A percentile compares a stretch with the other conserved stretches of the same genome.
phyloP scores from a whole-genome alignment of 2,888 invertebrate species.

The Pachycephus smyrnensis region DNA sequence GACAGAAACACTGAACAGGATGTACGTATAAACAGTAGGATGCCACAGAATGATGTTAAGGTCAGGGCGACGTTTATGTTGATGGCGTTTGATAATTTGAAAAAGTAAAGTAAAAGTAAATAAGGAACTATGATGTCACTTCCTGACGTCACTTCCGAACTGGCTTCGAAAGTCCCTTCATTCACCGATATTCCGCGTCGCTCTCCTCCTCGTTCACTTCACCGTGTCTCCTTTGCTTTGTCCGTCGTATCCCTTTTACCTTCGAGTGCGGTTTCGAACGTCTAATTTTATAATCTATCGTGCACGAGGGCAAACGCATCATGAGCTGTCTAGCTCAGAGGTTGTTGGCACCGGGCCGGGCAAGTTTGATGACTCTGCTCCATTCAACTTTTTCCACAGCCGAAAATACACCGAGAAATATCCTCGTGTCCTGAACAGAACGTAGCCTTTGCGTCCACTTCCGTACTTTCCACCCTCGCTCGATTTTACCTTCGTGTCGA shows the following conservation, averaged over 20 bases:
- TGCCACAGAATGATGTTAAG: neutral
- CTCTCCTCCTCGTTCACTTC: constrained; percentile 27
- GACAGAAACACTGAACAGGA: neutral
- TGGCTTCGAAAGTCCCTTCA: neutral
- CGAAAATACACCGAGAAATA: constrained; percentile 10
- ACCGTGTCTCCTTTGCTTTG: constrained; percentile 34
- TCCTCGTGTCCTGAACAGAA: constrained; percentile 4
- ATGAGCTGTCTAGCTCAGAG: constrained; percentile 47
- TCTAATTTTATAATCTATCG: constrained; percentile 58
- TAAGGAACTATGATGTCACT: neutral
- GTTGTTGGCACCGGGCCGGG: constrained; percentile 51
- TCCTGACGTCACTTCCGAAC: neutral
- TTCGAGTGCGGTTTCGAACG: constrained; percentile 47
- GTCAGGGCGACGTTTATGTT: neutral
- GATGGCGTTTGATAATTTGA: neutral
- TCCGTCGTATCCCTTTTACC: constrained; percentile 41
- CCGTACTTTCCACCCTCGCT: neutral
- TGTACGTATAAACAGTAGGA: neutral
- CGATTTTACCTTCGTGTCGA: neutral
- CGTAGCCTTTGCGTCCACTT: neutral
- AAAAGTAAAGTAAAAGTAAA: neutral
- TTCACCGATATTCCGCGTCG: neutral
- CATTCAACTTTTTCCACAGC: constrained; percentile 35
- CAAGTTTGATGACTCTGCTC: constrained; percentile 46
- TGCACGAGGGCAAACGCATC: constrained; percentile 57